These are phyloP conservation scores for Archocentrus centrarchus DNA, from an alignment of 2,113 vertebrate species.

Conservation along the genomic window DNA sequence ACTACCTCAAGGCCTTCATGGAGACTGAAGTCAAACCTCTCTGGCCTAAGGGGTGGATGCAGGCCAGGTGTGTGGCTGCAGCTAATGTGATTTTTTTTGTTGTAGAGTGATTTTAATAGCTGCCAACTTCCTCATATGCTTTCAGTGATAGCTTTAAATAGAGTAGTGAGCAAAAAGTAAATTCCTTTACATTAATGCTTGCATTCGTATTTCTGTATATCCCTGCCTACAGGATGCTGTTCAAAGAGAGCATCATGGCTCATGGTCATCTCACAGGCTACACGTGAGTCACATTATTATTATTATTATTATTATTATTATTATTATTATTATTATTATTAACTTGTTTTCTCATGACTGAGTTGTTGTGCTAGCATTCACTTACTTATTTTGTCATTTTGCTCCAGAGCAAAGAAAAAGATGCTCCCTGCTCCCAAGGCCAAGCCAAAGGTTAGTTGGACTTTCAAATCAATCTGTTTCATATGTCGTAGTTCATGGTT, in stretches of 20 bases:
- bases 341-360: neutral
- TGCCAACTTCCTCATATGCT: fast-evolving
- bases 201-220: neutral
- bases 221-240: slow-evolving; percentile 87
- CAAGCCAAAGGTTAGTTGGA: slow-evolving; percentile 86
- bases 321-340: too few relatives aligned
- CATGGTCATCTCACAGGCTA: slow-evolving; percentile 96
- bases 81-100: neutral
- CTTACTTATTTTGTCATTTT: slow-evolving; percentile 14
- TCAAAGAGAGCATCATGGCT: slow-evolving; percentile 95
- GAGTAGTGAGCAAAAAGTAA: neutral
- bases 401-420: slow-evolving; percentile 91
- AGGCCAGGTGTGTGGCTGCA: slow-evolving; percentile 85
- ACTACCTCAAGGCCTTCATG: slow-evolving; percentile 99
- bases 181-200: neutral
- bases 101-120: neutral
- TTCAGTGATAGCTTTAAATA: neutral
- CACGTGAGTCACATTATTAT: slow-evolving; percentile 85
- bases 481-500: too few relatives aligned
- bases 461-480: neutral
- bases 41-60: slow-evolving; percentile 99
- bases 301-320: neutral
- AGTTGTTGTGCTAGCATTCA: neutral
- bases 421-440: slow-evolving; percentile 90
- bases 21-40: slow-evolving; percentile 97